A percentile compares a stretch with the other conserved stretches of the same genome.
phyloP scores from a whole-genome alignment of 2,797 vertebrate genomes.

The Austrolebias charrua region DNA sequence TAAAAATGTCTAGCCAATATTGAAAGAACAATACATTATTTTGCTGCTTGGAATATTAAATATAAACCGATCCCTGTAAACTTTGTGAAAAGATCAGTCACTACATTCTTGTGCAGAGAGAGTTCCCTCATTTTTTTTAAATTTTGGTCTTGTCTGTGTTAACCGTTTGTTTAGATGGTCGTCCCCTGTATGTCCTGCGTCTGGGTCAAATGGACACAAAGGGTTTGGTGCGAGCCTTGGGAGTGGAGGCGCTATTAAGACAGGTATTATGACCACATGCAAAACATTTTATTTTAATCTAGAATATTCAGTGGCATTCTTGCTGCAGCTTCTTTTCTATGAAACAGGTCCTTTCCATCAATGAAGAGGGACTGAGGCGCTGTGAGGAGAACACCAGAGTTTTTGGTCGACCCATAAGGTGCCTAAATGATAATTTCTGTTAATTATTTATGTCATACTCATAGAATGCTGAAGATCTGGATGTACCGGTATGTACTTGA shows the following conservation, averaged over 20 bases:
- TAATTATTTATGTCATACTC: background rate
- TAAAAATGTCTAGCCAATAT: no score
- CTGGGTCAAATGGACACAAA: slow-evolving; percentile 97
- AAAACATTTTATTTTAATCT: background rate
- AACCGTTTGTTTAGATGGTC: slow-evolving; percentile 75
- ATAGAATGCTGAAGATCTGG: background rate
- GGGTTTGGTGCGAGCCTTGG: slow-evolving; percentile 89
- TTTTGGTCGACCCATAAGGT: slow-evolving; percentile 91
- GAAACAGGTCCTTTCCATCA: slow-evolving; percentile 89
- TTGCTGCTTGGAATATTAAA: no score
- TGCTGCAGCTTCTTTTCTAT: background rate
- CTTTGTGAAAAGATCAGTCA: no score
- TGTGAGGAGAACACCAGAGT: slow-evolving; percentile 90
- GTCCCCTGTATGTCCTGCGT: slow-evolving; percentile 90
- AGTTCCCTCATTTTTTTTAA: no score
- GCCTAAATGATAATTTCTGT: background rate
- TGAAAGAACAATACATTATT: no score
- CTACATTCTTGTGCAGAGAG: no score
- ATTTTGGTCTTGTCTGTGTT: background rate
- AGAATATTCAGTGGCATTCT: background rate
- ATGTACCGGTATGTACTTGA: background rate
- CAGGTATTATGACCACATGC: slow-evolving; percentile 77
- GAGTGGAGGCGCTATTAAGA: slow-evolving; percentile 87
- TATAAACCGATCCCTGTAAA: no score
- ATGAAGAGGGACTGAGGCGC: slow-evolving; percentile 90